Evolutionary conservation across 2,888 invertebrate genomes (phyloP).

Genomic region (Ichneumon xanthorius): DNA sequence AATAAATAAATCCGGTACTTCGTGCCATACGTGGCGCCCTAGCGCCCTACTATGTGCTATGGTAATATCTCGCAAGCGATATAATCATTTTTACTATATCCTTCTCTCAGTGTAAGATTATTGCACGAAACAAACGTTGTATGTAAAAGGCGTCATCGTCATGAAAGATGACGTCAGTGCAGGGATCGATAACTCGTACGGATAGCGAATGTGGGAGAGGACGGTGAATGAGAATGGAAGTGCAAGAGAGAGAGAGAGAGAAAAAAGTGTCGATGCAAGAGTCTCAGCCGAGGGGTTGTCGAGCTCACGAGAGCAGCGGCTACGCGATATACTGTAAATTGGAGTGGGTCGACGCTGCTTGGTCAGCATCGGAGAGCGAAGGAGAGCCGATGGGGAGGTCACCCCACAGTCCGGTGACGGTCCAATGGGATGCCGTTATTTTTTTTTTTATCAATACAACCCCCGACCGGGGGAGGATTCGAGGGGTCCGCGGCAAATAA

Average conservation of each 20-base stretch:
- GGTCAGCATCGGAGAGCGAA: conserved; percentile 81
- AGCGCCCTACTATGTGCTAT: no score
- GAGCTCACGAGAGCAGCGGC: conserved; percentile 65
- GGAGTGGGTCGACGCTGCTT: conserved; percentile 82
- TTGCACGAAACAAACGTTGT: background rate
- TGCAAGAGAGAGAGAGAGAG: conserved; percentile 26
- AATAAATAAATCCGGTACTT: no score
- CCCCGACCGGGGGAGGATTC: conserved; percentile 75
- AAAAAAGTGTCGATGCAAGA: conserved; percentile 75
- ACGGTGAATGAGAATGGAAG: conserved; percentile 52
- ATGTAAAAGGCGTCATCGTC: conserved; percentile 38
- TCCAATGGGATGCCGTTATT: conserved; percentile 81
- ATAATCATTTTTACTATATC: no score
- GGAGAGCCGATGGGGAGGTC: conserved; percentile 76
- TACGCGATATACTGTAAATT: conserved; percentile 75
- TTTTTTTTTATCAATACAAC: conserved; percentile 81
- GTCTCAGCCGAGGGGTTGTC: conserved; percentile 69
- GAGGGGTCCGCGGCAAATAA: conserved; percentile 74
- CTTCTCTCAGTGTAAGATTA: background rate
- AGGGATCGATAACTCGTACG: conserved; percentile 75
- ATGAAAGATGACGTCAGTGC: conserved; percentile 73
- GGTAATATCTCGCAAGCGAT: no score
- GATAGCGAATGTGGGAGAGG: conserved; percentile 70
- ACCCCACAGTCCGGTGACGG: conserved; percentile 80
- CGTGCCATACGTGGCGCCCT: no score